Percentiles rank a stretch among this genome's conserved stretches.
Evolutionary conservation across 30 jellyfish, hydroid and myxozoan genomes (phyloP).

Genomic region (Hydractinia symbiolongicarpus): DNA sequence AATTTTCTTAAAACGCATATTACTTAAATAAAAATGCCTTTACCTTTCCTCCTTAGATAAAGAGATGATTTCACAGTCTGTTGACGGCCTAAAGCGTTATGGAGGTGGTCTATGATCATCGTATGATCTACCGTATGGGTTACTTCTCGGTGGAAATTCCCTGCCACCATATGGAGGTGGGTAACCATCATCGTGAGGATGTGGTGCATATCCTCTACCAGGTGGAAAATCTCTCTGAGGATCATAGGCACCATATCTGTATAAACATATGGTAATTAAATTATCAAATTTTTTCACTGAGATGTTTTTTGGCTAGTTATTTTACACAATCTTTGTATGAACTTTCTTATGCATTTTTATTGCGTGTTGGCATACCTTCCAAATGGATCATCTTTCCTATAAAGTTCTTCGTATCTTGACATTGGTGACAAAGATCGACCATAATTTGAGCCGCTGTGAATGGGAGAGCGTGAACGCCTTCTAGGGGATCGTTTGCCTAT

Average conservation of each 20-base stretch:
- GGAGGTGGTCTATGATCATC: slow-evolving; percentile 33
- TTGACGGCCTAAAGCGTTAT: slow-evolving; percentile 50
- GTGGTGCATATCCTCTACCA: slow-evolving; percentile 18
- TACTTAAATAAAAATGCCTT: neutral
- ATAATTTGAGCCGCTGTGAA: neutral
- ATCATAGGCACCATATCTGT: too few relatives aligned
- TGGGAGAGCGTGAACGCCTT: slow-evolving; percentile 30
- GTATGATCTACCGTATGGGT: slow-evolving; percentile 21
- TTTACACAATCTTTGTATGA: too few relatives aligned
- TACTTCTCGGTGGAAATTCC: slow-evolving; percentile 37
- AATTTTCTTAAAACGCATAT: neutral
- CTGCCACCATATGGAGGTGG: slow-evolving; percentile 29
- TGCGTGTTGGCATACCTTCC: slow-evolving; percentile 22
- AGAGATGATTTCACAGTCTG: slow-evolving; percentile 72
- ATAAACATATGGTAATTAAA: too few relatives aligned
- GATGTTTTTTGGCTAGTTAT: too few relatives aligned
- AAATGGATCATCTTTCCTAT: slow-evolving; percentile 41
- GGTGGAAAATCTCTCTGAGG: slow-evolving; percentile 25
- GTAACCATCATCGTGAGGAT: slow-evolving; percentile 8
- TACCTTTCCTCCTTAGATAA: slow-evolving; percentile 62
- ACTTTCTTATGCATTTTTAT: too few relatives aligned
- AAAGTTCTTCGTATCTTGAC: slow-evolving; percentile 79
- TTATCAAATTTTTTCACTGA: too few relatives aligned
- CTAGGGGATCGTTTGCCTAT: slow-evolving; percentile 18
- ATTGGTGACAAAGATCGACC: slow-evolving; percentile 68